These are phyloP conservation scores for Simalia tracyae DNA, from an alignment of 2,797 vertebrate genomes.

Conservation along the genomic window DNA sequence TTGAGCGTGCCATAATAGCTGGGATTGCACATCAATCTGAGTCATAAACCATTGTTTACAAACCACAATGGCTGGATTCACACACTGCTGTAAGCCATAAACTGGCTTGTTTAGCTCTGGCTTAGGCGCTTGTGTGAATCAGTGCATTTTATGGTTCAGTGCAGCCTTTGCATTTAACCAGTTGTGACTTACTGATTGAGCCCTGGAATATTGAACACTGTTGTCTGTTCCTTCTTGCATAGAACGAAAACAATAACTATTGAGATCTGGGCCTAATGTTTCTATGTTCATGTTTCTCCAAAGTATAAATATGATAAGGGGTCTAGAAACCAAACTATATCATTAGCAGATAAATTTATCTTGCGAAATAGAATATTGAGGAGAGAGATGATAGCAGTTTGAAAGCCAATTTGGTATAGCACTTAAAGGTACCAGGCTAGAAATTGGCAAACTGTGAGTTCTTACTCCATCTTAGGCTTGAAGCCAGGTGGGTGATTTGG, in stretches of 20 bases:
- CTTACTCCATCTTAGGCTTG: no score
- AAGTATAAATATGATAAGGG: no score
- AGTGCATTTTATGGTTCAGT: not conserved
- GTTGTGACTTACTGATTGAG: not conserved
- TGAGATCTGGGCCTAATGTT: not conserved
- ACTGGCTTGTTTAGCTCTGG: not conserved
- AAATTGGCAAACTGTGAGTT: no score
- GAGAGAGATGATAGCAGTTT: no score
- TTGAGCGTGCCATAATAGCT: not conserved
- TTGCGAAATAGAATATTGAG: no score
- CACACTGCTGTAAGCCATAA: not conserved
- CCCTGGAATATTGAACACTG: not conserved
- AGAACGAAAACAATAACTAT: not conserved
- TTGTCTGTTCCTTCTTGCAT: not conserved
- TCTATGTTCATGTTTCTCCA: not conserved
- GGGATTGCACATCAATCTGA: not conserved
- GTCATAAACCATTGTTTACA: not conserved
- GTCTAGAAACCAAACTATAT: no score
- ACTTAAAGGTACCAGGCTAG: no score
- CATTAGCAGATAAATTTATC: no score
- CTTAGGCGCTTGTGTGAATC: not conserved
- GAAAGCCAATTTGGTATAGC: no score
- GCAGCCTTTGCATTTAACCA: not conserved
- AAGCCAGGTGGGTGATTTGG: no score
- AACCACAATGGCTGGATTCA: not conserved